These are phyloP conservation scores for Knipowitschia caucasica DNA, from an alignment of 2,797 vertebrate species.

Conservation along the genomic window DNA sequence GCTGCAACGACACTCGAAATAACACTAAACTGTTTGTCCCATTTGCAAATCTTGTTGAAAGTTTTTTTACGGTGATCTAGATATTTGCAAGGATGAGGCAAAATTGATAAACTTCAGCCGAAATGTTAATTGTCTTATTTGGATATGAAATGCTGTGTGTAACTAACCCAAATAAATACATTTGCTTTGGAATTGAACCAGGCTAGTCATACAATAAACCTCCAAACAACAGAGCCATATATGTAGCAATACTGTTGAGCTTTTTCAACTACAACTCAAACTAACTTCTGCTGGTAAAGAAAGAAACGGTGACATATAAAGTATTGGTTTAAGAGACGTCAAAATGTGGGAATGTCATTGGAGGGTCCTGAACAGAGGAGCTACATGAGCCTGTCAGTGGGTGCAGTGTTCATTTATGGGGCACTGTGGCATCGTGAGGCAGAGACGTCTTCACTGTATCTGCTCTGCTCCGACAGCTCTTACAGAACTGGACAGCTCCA, in stretches of 20 bases:
- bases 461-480: conserved; percentile 8
- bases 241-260: background rate
- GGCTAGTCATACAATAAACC: no score
- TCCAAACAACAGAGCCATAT: background rate
- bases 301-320: conserved; percentile 5
- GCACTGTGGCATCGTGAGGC: conserved; percentile 15
- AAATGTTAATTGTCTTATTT: no score
- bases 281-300: background rate
- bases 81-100: no score
- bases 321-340: background rate
- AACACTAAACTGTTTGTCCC: no score
- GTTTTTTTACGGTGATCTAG: no score
- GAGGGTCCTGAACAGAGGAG: conserved; percentile 14
- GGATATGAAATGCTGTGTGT: no score
- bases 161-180: no score
- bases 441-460: conserved; percentile 2
- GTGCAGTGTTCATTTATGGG: conserved; percentile 9
- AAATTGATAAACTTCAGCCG: no score
- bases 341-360: conserved; percentile 14
- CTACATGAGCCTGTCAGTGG: conserved; percentile 37
- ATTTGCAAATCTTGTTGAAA: no score
- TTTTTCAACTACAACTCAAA: background rate
- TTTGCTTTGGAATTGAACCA: no score
- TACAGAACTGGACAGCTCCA: conserved; percentile 6
- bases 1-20: no score